Evolutionary conservation across 2,113 vertebrate genomes (phyloP).

Genomic region (Diadophis punctatus): DNA sequence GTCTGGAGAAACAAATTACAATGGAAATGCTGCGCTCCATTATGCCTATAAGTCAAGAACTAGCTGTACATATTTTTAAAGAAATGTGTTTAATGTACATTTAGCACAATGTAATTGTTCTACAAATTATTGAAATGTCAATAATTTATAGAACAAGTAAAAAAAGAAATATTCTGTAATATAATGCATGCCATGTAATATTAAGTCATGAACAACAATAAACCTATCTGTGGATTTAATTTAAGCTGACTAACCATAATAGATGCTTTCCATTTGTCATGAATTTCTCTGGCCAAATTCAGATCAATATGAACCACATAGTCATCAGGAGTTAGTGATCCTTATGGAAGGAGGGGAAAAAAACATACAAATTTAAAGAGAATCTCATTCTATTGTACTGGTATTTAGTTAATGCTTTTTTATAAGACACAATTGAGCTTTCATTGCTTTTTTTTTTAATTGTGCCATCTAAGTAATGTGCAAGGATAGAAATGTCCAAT

Average conservation of each 20-base stretch:
- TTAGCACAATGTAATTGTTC: too few species aligned
- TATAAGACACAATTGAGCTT: neutral
- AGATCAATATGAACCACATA: constrained; percentile 91
- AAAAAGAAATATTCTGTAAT: neutral
- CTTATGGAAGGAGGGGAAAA: constrained; percentile 68
- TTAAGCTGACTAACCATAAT: constrained; percentile 79
- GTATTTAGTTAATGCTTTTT: neutral
- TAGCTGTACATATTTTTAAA: neutral
- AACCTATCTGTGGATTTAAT: constrained; percentile 28
- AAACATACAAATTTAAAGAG: constrained; percentile 4
- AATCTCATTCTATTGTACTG: neutral
- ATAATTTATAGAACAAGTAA: neutral
- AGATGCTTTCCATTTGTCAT: constrained; percentile 96
- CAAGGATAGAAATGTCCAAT: neutral
- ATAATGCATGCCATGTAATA: neutral
- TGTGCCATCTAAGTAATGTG: neutral
- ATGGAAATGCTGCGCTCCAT: too few species aligned
- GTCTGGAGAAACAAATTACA: neutral
- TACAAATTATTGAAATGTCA: neutral
- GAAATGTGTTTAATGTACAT: too few species aligned
- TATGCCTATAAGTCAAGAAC: too few species aligned
- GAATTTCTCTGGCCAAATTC: constrained; percentile 87
- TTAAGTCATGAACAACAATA: neutral
- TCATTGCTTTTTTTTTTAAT: neutral
- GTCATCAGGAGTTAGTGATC: constrained; percentile 81